phyloP scores from a whole-genome alignment of 2,888 invertebrate genomes.

The Clunio marinus region DNA sequence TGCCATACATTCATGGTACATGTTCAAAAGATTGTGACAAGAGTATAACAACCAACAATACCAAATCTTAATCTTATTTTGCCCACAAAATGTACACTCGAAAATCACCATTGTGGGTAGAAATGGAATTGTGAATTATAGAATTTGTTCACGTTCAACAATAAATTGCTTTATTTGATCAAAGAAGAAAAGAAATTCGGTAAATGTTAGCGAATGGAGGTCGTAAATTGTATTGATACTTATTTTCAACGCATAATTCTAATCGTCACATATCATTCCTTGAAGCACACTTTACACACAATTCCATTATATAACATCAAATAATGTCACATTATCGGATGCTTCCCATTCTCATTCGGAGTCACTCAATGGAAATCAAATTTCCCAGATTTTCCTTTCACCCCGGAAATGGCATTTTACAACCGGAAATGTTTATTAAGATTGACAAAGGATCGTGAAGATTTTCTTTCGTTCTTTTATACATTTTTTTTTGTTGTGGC shows the following conservation, averaged over 20 bases:
- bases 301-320: neutral
- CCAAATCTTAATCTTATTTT: too few relatives aligned
- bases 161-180: neutral
- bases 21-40: too few relatives aligned
- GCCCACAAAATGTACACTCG: too few relatives aligned
- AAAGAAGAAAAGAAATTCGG: neutral
- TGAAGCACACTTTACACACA: constrained; percentile 19
- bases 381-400: neutral
- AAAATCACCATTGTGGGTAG: too few relatives aligned
- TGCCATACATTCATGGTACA: too few relatives aligned
- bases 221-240: neutral
- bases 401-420: neutral
- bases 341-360: neutral
- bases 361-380: neutral
- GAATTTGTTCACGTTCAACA: neutral
- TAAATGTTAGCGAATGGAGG: neutral
- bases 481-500: neutral
- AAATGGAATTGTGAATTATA: neutral
- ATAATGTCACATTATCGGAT: neutral
- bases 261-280: constrained; percentile 21
- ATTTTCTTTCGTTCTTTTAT: neutral
- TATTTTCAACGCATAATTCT: constrained; percentile 12
- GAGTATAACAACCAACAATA: too few relatives aligned
- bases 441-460: neutral
- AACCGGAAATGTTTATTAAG: constrained; percentile 1